These are phyloP conservation scores for Sprattus sprattus DNA, from an alignment of 2,113 vertebrate genomes.

Conservation along the genomic window DNA sequence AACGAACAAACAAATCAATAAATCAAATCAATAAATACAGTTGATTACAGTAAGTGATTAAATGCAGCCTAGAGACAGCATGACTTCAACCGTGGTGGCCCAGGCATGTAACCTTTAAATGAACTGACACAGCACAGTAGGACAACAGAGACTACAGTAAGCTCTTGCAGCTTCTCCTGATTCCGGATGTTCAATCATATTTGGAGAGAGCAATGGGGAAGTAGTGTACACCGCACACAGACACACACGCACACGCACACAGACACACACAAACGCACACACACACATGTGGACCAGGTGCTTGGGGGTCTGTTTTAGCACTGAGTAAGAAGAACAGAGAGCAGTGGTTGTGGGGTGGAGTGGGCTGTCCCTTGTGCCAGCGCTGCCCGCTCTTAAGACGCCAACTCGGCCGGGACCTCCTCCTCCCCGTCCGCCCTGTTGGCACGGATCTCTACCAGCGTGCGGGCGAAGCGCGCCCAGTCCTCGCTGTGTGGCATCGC, in stretches of 20 bases:
- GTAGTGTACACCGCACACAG: not conserved
- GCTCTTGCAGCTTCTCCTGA: not conserved
- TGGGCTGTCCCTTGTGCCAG: not conserved
- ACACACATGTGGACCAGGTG: conserved; percentile 17
- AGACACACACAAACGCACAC: not conserved
- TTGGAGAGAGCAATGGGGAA: not conserved
- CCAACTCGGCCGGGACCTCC: conserved; percentile 83
- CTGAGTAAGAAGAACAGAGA: not conserved
- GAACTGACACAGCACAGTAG: conserved; percentile 7
- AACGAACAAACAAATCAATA: not conserved
- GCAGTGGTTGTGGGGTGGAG: not conserved
- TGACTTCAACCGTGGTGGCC: not conserved
- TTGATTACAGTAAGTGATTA: not conserved
- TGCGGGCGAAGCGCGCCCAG: conserved; percentile 88
- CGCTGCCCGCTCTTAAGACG: conserved; percentile 66
- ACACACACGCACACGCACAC: not conserved
- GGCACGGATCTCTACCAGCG: conserved; percentile 91
- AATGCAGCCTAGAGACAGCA: not conserved
- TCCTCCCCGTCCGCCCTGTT: conserved; percentile 92
- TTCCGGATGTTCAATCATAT: not conserved
- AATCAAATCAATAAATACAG: not conserved
- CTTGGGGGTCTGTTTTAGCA: conserved; percentile 32
- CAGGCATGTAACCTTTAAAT: not conserved
- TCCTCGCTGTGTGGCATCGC: conserved; percentile 88
- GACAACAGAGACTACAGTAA: not conserved